These are phyloP conservation scores for Nysson spinosus DNA, from an alignment of 2,888 invertebrate species.

Conservation along the genomic window DNA sequence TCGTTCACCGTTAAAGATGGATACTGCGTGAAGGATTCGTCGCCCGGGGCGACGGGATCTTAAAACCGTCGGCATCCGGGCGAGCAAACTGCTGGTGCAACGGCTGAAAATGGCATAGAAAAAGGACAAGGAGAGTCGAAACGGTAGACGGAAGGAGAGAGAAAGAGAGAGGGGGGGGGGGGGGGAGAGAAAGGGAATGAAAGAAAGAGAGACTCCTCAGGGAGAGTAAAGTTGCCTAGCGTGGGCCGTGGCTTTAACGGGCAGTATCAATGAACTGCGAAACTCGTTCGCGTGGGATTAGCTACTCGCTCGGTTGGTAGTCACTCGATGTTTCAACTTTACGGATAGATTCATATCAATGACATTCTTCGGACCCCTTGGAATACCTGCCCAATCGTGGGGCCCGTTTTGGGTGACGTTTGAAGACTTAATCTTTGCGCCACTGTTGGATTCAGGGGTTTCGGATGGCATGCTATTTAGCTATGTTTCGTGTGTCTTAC, in stretches of 20 bases:
- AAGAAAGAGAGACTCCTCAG: constrained; percentile 2
- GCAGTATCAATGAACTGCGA: constrained; percentile 68
- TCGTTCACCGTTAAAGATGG: constrained; percentile 9
- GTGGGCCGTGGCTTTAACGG: constrained; percentile 64
- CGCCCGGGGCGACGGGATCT: constrained; percentile 46
- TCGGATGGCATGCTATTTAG: no score
- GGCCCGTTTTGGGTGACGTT: background rate
- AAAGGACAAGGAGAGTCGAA: constrained; percentile 37
- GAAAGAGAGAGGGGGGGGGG: constrained; percentile 7
- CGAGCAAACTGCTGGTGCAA: constrained; percentile 46
- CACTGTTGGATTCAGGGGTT: no score
- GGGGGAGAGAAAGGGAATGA: constrained; percentile 10
- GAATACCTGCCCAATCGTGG: background rate
- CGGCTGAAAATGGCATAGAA: constrained; percentile 57
- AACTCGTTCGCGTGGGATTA: constrained; percentile 69
- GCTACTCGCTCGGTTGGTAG: constrained; percentile 48
- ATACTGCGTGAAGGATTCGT: constrained; percentile 12
- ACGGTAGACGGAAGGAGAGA: constrained; percentile 14
- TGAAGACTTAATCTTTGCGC: no score
- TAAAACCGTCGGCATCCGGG: constrained; percentile 50
- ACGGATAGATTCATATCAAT: constrained; percentile 31
- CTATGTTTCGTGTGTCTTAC: no score
- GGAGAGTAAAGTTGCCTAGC: constrained; percentile 38
- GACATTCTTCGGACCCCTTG: background rate
- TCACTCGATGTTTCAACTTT: constrained; percentile 33